Conservation (phyloP, 2,113 vertebrate genomes). For the Pampusana beccarii region DNA sequence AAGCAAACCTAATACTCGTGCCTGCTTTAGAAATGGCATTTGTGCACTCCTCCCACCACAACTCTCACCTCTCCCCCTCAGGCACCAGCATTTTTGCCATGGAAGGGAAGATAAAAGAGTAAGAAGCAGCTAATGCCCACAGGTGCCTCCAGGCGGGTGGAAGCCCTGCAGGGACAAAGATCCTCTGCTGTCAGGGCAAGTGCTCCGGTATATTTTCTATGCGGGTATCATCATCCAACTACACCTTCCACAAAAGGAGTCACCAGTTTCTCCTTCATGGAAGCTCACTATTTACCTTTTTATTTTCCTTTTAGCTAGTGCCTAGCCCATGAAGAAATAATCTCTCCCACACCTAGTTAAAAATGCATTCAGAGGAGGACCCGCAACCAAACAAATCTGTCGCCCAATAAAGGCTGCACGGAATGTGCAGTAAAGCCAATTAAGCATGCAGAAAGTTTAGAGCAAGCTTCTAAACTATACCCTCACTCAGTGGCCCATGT, state of each 20-base stretch:
- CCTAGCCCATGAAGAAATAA: background rate
- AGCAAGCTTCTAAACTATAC: background rate
- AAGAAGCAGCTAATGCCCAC: background rate
- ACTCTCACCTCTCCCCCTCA: background rate
- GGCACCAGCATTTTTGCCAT: background rate
- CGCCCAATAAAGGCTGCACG: background rate
- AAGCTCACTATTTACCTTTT: background rate
- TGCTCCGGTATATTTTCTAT: background rate
- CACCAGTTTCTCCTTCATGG: background rate
- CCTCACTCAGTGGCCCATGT: no score
- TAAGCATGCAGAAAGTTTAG: background rate
- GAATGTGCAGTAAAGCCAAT: fast-evolving
- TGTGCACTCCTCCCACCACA: background rate
- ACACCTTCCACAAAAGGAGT: background rate
- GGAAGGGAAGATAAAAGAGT: background rate
- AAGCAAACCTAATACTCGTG: fast-evolving
- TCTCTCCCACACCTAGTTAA: background rate
- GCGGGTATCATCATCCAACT: background rate
- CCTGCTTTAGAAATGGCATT: background rate
- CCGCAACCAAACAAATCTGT: background rate
- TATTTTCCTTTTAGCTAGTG: background rate
- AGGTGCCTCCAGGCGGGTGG: background rate
- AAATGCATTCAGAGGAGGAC: background rate
- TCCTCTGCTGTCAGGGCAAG: background rate
- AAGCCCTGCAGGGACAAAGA: background rate